Base-by-base conservation (phyloP, 2,797 vertebrate genomes). In the Alfaro cultratus region DNA sequence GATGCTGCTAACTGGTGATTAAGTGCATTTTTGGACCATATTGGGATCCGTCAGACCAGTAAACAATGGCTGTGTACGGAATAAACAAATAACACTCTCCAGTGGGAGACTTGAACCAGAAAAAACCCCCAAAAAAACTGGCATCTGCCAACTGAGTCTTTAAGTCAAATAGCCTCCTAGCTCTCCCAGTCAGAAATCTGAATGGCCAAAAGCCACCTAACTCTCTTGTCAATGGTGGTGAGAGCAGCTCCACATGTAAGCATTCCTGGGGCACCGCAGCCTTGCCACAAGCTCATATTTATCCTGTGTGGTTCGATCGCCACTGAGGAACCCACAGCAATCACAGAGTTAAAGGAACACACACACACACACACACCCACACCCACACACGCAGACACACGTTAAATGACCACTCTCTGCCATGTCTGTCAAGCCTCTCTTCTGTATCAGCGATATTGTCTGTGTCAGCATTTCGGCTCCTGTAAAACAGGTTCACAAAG, bases 241-340 rank as follows among this genome's bases (percentile, higher is more conserved):
- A 96, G 95, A 90, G 91, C 89, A 60, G 84, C 87, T 82, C 70
- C 79, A 95, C 95, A 96, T 95, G 92, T 94, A 92, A 95, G 94
- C 92, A 92, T 95, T 96, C 93, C 94, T 94, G 91, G 91, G 93
- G 92, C 91, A 93, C 93, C 93, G 90, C 89, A 87, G 94, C 93
- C 83, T 89, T 79, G 72, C 96, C 95, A 94, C 95, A 95, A 95
- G 92, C 94, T 95, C 93, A 94, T 95, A 95, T 96, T 96, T 95
- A 95, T 95, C 92, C 92, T 95, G 91, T 95, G 94, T 94, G 95
- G 95, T 95, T 94, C 85, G 91, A 94, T 92, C 89, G 80, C 93
- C 93, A 89, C 91, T 88, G 91, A 93, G 89, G 84, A 94, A 83
- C 86, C 94, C 92, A 92, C 93, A 94, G 92, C 93, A 89, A 92